Conservation (phyloP, 2,797 vertebrate genomes). For the Podarcis lilfordi region DNA sequence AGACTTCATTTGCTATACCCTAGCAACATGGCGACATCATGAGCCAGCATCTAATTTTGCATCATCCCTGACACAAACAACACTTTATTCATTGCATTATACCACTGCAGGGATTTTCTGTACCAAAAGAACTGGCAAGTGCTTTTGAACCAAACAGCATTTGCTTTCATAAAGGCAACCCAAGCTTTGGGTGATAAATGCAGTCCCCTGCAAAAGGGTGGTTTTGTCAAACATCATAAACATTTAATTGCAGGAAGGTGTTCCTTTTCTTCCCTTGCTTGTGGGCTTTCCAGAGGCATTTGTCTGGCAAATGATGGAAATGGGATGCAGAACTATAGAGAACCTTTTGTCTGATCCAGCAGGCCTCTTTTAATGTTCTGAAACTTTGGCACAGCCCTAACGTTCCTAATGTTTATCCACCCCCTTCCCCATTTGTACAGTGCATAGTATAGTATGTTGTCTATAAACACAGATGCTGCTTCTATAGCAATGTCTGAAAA, state of each 20-base stretch:
- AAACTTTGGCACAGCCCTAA: constrained; percentile 19
- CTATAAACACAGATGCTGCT: constrained; percentile 43
- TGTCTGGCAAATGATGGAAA: neutral
- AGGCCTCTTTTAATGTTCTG: constrained; percentile 6
- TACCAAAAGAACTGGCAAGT: neutral
- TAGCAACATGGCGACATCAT: neutral
- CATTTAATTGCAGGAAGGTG: neutral
- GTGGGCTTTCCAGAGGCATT: neutral
- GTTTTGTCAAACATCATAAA: neutral
- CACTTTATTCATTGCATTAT: neutral
- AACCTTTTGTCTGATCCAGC: neutral
- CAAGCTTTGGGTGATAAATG: neutral
- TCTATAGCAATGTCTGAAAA: constrained; percentile 44
- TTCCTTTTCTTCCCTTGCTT: neutral
- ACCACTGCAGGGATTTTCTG: neutral
- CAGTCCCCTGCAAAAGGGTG: neutral
- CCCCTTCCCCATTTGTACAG: constrained; percentile 8
- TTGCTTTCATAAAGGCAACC: neutral
- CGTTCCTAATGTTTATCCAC: constrained; percentile 20
- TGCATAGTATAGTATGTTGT: constrained; percentile 22
- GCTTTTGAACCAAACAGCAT: neutral
- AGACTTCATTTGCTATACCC: neutral
- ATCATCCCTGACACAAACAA: neutral
- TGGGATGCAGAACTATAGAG: neutral
- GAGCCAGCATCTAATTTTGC: neutral